Evolutionary conservation across 2,797 vertebrate genomes (phyloP).

Genomic region (Epinephelus coioides): DNA sequence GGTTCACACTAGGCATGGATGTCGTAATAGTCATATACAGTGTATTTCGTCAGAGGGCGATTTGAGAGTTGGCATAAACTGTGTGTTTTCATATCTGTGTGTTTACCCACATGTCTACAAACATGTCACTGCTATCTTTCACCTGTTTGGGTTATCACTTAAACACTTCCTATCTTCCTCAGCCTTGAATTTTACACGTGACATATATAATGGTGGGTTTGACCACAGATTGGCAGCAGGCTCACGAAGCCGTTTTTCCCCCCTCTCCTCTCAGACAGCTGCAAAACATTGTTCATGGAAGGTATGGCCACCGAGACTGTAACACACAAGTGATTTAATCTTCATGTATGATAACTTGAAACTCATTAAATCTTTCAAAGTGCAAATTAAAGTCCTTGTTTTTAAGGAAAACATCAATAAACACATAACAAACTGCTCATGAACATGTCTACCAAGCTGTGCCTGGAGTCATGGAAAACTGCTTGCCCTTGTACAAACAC

Average conservation of each 20-base stretch:
- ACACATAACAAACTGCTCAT: neutral
- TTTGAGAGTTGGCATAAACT: neutral
- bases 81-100: slow-evolving; percentile 11
- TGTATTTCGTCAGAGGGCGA: neutral
- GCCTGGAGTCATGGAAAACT: too few species aligned
- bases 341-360: neutral
- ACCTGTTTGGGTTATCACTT: slow-evolving; percentile 43
- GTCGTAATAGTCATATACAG: neutral
- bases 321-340: too few species aligned
- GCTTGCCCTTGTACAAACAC: too few species aligned
- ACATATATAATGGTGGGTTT: neutral
- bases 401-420: neutral
- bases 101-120: slow-evolving; percentile 8
- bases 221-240: slow-evolving; percentile 15
- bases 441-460: too few species aligned
- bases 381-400: neutral
- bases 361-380: neutral
- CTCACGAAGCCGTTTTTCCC: slow-evolving; percentile 14
- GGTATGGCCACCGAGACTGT: neutral
- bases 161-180: slow-evolving; percentile 25
- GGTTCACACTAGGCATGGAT: neutral
- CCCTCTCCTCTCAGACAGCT: neutral
- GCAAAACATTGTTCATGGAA: neutral
- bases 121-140: slow-evolving; percentile 30
- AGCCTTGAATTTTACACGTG: slow-evolving; percentile 72